Evolutionary conservation across 1,140 invertebrate genomes (phyloP), one percentile per base, ranked within the genome.

Genomic region (Drosophila burlai): DNA sequence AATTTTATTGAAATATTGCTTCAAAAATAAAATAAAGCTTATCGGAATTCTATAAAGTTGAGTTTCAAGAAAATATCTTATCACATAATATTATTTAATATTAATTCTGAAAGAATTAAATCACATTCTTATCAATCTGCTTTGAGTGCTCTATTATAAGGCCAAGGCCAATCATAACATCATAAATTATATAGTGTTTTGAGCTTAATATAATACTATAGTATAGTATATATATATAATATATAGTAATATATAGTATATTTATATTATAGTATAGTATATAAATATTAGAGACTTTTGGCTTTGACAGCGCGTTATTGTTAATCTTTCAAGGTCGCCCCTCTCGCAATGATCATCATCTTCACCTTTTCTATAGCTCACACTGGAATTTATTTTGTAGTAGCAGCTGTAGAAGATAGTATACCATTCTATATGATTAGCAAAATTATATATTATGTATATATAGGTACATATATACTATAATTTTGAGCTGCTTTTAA

Each of bases 271-370:
- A n/a, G n/a, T n/a, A n/a, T n/a, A n/a, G n/a, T n/a, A n/a, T n/a
- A n/a, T n/a, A n/a, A n/a, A n/a, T n/a, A 26, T 31, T 49, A 49
- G 26, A 16, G 7, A 24, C 13, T 49, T 49, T 10, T 49, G 46
- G 24, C 46, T 31, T 11, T 50, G 26, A 50, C 26, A 7, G 16
- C 16, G 9, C 3, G 16, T 52, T 18, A 18, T 18, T 52, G n/a
- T 34, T 34, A 52, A 52, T 52, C 50, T 52, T 34, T 34, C 50
- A 52, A 52, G 29, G 50, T 52, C 7, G n/a, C 29, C 50, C 29
- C 9, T 52, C 29, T 13, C n/a, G 50, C n/a, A n/a, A 18, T 18
- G 16, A 29, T 50, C 16, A 29, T 31, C 4, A 1, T 7, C 4
- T 18, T 43, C n/a, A 45, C 38, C 6, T 16, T 16, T 26, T 16